A percentile compares a stretch with the other conserved stretches of the same genome.
These are phyloP conservation scores for Tribolium freemani DNA, from an alignment of 2,888 invertebrate species.

Conservation along the genomic window DNA sequence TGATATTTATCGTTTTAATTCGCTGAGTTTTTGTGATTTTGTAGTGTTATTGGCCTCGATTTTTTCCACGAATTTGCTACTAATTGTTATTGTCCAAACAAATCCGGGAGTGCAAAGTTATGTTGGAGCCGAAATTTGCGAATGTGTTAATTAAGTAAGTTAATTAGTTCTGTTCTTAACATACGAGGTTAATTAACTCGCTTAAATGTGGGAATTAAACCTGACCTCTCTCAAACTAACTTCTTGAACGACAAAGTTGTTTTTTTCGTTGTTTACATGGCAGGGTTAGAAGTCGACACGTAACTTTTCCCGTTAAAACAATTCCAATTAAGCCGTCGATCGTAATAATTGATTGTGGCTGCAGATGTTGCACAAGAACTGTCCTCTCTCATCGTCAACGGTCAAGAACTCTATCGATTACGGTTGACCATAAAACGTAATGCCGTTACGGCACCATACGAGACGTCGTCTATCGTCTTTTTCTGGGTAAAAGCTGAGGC, in stretches of 20 bases:
- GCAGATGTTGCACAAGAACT: constrained; percentile 22
- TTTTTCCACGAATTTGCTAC: too few species aligned
- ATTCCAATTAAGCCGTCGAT: constrained; percentile 12
- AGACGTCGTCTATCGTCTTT: neutral
- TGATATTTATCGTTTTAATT: constrained; percentile 25
- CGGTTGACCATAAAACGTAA: constrained; percentile 1
- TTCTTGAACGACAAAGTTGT: constrained; percentile 12
- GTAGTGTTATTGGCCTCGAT: neutral
- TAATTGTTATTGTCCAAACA: too few species aligned
- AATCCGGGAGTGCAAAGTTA: neutral
- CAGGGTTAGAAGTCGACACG: constrained; percentile 28
- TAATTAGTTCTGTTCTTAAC: constrained; percentile 15
- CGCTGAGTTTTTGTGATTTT: neutral
- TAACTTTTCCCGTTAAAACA: constrained; percentile 24
- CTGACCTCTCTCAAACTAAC: constrained; percentile 8
- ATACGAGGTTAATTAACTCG: constrained; percentile 9
- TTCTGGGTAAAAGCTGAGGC: neutral
- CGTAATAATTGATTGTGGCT: constrained; percentile 1
- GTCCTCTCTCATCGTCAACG: constrained; percentile 6
- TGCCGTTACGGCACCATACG: neutral
- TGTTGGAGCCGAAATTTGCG: neutral
- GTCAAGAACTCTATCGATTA: constrained; percentile 14
- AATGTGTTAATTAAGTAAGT: constrained; percentile 7
- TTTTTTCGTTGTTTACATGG: neutral
- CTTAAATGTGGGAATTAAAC: constrained; percentile 20